Evolutionary conservation across 2,888 invertebrate genomes (phyloP).

Genomic region (Halocaridina rubra): DNA sequence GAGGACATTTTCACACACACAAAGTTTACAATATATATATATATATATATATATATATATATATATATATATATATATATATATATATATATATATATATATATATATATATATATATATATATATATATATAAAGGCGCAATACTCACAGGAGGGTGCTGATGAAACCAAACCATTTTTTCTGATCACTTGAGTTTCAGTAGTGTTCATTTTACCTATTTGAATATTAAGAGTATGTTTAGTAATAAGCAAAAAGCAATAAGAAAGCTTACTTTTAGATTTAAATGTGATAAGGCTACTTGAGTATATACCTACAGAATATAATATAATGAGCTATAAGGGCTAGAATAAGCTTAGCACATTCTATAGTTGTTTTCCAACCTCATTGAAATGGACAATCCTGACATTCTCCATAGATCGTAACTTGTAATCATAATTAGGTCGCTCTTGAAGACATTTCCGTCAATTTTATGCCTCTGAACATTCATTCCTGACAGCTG

Average conservation of each 20-base stretch:
- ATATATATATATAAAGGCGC: no score
- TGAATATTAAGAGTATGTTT: slow-evolving; percentile 38
- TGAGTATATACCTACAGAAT: slow-evolving; percentile 46
- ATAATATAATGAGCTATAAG: slow-evolving; percentile 53
- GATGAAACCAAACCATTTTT: slow-evolving; percentile 33
- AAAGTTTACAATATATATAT: not conserved
- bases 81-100: no score
- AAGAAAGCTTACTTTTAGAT: slow-evolving; percentile 55
- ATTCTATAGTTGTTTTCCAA: slow-evolving; percentile 38
- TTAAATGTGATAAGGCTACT: slow-evolving; percentile 57
- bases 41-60: no score
- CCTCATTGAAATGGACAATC: no score
- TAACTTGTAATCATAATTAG: no score
- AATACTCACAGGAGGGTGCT: slow-evolving; percentile 26
- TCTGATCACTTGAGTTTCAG: slow-evolving; percentile 44
- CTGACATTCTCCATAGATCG: no score
- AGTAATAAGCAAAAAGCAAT: slow-evolving; percentile 52
- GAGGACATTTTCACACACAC: no score
- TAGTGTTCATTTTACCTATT: slow-evolving; percentile 40
- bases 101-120: no score
- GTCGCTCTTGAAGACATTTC: no score
- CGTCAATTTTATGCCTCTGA: no score
- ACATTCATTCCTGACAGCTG: no score
- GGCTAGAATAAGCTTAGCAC: slow-evolving; percentile 53
- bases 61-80: no score